Evolutionary conservation across 2,797 vertebrate species (phyloP).

Genomic region (Hylomyscus alleni): DNA sequence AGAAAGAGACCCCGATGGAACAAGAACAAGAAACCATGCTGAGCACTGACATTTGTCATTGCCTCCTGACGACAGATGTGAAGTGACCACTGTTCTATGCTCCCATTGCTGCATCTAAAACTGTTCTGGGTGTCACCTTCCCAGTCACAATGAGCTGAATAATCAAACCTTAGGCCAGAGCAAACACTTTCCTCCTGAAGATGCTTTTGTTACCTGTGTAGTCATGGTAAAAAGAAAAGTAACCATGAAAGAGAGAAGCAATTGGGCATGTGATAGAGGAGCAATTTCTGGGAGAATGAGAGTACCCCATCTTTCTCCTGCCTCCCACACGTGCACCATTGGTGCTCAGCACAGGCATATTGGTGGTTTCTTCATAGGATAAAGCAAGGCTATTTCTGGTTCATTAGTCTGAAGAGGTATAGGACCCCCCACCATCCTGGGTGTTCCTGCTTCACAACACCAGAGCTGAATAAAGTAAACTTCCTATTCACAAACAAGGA

Average conservation of each 20-base stretch:
- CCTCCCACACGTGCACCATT: rapidly evolving
- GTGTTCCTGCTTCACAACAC: not conserved
- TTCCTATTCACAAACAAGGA: not conserved
- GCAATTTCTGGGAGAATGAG: not conserved
- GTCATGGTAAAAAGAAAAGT: not conserved
- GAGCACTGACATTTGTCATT: not conserved
- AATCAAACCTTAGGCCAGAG: not conserved
- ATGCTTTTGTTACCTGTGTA: not conserved
- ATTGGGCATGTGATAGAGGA: not conserved
- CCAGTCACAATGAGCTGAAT: not conserved
- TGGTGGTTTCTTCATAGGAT: not conserved
- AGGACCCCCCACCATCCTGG: not conserved
- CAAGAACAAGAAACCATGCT: not conserved
- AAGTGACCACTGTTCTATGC: not conserved
- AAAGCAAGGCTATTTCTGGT: not conserved
- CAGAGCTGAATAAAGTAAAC: not conserved
- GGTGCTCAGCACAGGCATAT: rapidly evolving
- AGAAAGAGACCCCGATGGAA: not conserved
- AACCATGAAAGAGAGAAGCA: not conserved
- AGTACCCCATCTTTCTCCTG: not conserved
- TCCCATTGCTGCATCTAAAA: no score
- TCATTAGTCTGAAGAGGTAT: not conserved
- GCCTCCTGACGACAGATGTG: not conserved
- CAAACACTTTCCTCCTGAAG: not conserved
- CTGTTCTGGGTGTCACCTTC: not conserved